A percentile compares a stretch with the other conserved stretches of the same genome.
Evolutionary conservation across 2,888 invertebrate species (phyloP).

Genomic region (Abrostola tripartita): DNA sequence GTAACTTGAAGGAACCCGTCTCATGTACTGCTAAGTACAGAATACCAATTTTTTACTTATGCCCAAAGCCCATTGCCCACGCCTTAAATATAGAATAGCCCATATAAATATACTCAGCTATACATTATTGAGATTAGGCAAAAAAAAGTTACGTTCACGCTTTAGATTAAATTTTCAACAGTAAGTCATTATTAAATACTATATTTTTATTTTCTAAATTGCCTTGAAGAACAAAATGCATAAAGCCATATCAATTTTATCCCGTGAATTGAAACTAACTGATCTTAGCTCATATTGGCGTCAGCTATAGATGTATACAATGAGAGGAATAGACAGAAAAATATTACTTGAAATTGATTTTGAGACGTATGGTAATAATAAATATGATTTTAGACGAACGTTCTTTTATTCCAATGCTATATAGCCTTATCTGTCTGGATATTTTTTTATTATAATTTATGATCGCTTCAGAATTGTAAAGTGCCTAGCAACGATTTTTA

Average conservation of each 20-base stretch:
- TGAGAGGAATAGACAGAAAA: conserved; percentile 22
- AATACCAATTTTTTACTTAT: too few species aligned
- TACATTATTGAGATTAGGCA: too few species aligned
- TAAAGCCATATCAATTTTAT: neutral
- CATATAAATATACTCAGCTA: too few species aligned
- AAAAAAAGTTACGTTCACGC: too few species aligned
- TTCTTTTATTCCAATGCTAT: neutral
- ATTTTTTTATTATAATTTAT: conserved; percentile 1
- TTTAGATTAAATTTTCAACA: too few species aligned
- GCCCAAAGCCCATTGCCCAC: too few species aligned
- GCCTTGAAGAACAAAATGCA: neutral
- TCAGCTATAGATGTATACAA: neutral
- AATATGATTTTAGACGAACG: conserved; percentile 1
- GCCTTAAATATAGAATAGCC: too few species aligned
- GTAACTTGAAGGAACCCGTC: too few species aligned
- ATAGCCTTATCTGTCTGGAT: neutral
- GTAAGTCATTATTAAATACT: too few species aligned
- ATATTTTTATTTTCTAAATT: too few species aligned
- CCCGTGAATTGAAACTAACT: conserved; percentile 7
- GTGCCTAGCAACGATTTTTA: too few species aligned
- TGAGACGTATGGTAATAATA: neutral
- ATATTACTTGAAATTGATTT: conserved; percentile 12
- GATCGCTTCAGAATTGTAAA: neutral
- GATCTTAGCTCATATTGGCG: conserved; percentile 9
- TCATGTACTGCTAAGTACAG: too few species aligned